Conservation (phyloP, 2,797 vertebrate genomes). For the Ctenopoma multispine region DNA sequence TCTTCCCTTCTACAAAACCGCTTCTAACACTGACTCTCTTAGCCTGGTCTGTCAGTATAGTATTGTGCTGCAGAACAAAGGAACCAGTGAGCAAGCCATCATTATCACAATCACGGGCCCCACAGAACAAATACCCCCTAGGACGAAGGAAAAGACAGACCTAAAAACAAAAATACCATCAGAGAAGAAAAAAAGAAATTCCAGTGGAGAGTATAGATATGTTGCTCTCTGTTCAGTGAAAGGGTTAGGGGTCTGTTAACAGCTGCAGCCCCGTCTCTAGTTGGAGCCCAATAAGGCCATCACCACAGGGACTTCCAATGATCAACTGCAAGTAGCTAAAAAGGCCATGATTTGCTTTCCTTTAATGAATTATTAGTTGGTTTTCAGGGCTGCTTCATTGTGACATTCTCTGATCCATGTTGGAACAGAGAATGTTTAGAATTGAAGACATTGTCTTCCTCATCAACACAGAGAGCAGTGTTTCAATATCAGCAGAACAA, state of each 20-base stretch:
- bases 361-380: conserved; percentile 67
- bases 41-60: conserved; percentile 46
- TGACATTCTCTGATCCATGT: background rate
- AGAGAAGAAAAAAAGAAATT: conserved; percentile 58
- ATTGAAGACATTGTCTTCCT: no score
- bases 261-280: conserved; percentile 60
- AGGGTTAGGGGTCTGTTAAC: conserved; percentile 22
- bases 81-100: conserved; percentile 58
- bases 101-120: conserved; percentile 70
- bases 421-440: no score
- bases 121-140: conserved; percentile 57
- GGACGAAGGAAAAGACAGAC: conserved; percentile 65
- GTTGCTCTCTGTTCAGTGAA: conserved; percentile 32
- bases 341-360: conserved; percentile 61
- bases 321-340: conserved; percentile 61
- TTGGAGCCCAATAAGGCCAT: conserved; percentile 67
- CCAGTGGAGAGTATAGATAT: conserved; percentile 26
- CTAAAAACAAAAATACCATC: conserved; percentile 78
- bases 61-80: conserved; percentile 67
- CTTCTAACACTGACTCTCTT: conserved; percentile 44
- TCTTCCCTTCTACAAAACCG: conserved; percentile 23
- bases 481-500: conserved; percentile 50
- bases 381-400: conserved; percentile 35
- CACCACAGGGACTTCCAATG: conserved; percentile 65
- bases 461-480: no score